Conservation (phyloP, 2,113 vertebrate genomes). For the Embiotoca jacksoni region DNA sequence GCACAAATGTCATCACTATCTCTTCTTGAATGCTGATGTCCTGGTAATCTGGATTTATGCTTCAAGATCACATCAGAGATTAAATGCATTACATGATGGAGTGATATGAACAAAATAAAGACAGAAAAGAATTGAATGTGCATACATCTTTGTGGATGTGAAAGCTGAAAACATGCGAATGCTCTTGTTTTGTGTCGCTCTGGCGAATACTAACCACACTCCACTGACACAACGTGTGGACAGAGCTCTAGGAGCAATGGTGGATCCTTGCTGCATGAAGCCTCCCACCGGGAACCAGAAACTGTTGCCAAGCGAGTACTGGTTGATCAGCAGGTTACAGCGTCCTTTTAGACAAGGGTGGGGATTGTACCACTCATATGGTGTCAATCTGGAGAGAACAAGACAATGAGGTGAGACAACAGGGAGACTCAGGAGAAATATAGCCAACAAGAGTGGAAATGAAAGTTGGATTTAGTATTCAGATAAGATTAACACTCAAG, state of each 20-base stretch:
- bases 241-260: conserved; percentile 95
- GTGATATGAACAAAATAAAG: background rate
- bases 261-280: conserved; percentile 99
- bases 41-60: conserved; percentile 3
- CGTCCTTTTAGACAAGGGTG: conserved; percentile 94
- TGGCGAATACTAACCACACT: conserved; percentile 90
- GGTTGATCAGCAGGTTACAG: conserved; percentile 95
- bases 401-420: conserved; percentile 24
- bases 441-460: background rate
- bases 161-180: conserved; percentile 13
- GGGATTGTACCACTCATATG: conserved; percentile 98
- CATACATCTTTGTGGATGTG: background rate
- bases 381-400: conserved; percentile 87
- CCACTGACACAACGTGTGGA: conserved; percentile 97
- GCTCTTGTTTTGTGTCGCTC: background rate
- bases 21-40: conserved; percentile 11
- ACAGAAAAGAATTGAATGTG: conserved; percentile 1
- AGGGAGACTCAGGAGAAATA: background rate
- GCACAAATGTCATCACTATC: background rate
- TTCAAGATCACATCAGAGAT: conserved; percentile 24
- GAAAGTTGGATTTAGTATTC: conserved; percentile 37
- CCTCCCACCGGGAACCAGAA: conserved; percentile 98
- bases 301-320: conserved; percentile 97
- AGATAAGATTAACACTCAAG: conserved; percentile 52
- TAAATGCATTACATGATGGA: conserved; percentile 2